Base-by-base conservation (phyloP, 2,888 invertebrate species). In the Mechanitis mazaeus region DNA sequence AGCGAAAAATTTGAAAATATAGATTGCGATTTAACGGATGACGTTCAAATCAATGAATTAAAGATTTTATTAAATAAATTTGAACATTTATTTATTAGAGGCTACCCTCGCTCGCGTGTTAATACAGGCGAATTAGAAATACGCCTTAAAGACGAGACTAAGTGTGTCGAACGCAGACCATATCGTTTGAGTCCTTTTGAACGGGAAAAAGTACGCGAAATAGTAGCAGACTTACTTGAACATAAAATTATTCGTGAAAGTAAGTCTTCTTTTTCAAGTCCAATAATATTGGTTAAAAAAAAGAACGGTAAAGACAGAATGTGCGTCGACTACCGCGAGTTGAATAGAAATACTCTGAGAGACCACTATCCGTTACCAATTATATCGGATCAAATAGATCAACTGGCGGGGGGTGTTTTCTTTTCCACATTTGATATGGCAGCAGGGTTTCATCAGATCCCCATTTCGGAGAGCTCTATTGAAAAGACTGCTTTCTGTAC, bases 401-500 rank as follows among this genome's bases (percentile, higher is more conserved):
- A 69, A 60, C 46, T 75, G n/a, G 64, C 64, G 0, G 58, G 56
- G 0, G 69, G 67, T 0, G 1, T 55, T 0, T 71, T 60, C 31
- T 74, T 45, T 45, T n/a, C n/a, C n/a, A n/a, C n/a, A n/a, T n/a
- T n/a, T n/a, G n/a, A n/a, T n/a, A n/a, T n/a, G n/a, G n/a, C n/a
- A n/a, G n/a, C n/a, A n/a, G n/a, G n/a, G n/a, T n/a, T n/a, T n/a
- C n/a, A n/a, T 38, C 74, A 74, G 33, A 75, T 77, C 0, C 72
- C 69, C 0, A 64, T 76, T 3, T 6, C 63, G 0, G 61, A 58
- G 0, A 33, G 31, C 0, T 74, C 71, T 0, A 71, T 75, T 1
- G 74, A 74, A n/a, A 72, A 73, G 9, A 75, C 75, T 0, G 70
- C 75, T 0, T 74, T 74, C 45, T 66, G 72, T 0, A 76, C 73